Evolutionary conservation across 2,888 invertebrate species (phyloP).

Genomic region (Eubasilissa splendida): DNA sequence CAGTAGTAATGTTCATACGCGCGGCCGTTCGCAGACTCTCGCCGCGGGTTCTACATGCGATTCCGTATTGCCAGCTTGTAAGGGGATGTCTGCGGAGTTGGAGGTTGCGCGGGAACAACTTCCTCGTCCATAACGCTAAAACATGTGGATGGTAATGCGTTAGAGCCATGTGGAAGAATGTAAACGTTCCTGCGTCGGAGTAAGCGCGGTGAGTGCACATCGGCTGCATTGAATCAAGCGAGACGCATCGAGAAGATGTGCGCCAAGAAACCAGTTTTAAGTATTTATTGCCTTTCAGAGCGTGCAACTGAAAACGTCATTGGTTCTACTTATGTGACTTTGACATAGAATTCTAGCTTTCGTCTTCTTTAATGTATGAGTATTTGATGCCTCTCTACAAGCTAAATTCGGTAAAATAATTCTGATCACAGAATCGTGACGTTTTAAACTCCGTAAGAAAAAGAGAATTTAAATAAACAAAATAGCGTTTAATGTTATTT

Average conservation of each 20-base stretch:
- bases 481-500: no score
- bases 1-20: conserved; percentile 1
- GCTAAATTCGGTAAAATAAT: no score
- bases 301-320: conserved; percentile 35
- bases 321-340: conserved; percentile 25
- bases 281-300: conserved; percentile 49
- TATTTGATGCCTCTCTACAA: neutral
- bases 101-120: conserved; percentile 41
- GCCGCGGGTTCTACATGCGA: conserved; percentile 16
- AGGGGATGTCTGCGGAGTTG: conserved; percentile 26
- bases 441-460: no score
- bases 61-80: conserved; percentile 20
- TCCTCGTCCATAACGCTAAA: conserved; percentile 39
- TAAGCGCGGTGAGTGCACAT: conserved; percentile 47
- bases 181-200: conserved; percentile 40
- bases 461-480: no score
- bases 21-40: neutral
- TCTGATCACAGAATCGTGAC: no score
- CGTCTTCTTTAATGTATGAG: neutral
- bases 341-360: conserved; percentile 7
- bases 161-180: conserved; percentile 46
- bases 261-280: conserved; percentile 51
- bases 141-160: conserved; percentile 41
- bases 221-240: conserved; percentile 54
- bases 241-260: conserved; percentile 54